Conservation (phyloP, 2,888 invertebrate species). For the Eugnorisma glareosa region DNA sequence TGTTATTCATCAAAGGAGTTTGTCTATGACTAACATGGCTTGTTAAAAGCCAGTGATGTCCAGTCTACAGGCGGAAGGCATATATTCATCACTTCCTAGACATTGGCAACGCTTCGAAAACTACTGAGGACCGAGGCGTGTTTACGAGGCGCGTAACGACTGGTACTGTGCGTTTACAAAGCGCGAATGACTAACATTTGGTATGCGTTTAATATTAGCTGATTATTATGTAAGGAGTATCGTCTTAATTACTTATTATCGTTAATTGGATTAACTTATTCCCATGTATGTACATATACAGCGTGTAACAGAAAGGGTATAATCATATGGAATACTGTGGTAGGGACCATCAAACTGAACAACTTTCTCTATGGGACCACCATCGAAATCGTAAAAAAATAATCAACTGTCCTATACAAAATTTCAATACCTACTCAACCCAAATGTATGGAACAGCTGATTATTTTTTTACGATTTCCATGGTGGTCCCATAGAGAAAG, state of each 20-base stretch:
- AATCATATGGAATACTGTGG: too few relatives aligned
- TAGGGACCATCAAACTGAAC: too few relatives aligned
- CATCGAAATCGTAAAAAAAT: too few relatives aligned
- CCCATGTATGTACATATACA: too few relatives aligned
- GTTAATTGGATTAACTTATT: neutral
- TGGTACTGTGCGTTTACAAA: conserved; percentile 35
- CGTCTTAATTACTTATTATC: neutral
- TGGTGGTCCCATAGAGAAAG: too few relatives aligned
- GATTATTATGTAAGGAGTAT: neutral
- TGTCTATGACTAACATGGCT: conserved; percentile 14
- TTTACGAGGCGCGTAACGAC: conserved; percentile 55
- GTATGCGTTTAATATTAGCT: conserved; percentile 34
- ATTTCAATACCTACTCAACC: too few relatives aligned
- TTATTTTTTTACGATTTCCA: too few relatives aligned
- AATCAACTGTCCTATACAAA: too few relatives aligned
- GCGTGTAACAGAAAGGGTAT: too few relatives aligned
- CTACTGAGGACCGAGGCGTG: conserved; percentile 26
- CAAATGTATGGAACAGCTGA: too few relatives aligned
- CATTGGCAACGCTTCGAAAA: conserved; percentile 49
- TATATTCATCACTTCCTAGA: conserved; percentile 50
- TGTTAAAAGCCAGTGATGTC: conserved; percentile 26
- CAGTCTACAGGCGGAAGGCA: conserved; percentile 28
- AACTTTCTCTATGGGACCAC: too few relatives aligned
- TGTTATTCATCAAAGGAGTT: conserved; percentile 24
- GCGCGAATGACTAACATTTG: conserved; percentile 36